Conservation (phyloP, 2,888 invertebrate genomes). For the Xanthia icteritia region DNA sequence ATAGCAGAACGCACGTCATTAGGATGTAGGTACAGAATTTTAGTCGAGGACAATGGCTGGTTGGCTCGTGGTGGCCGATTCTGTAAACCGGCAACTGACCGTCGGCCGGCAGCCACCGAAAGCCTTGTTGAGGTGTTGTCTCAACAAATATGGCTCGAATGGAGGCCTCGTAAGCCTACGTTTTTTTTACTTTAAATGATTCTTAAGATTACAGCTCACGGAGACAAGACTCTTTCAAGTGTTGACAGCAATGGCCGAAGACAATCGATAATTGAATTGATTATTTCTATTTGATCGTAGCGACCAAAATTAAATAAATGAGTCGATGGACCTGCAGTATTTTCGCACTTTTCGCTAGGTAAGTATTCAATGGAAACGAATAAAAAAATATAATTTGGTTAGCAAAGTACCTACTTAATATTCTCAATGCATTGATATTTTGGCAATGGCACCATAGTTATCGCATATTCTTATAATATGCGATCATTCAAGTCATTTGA, state of each 20-base stretch:
- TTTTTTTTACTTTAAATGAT: slow-evolving; percentile 17
- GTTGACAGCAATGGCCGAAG: slow-evolving; percentile 17
- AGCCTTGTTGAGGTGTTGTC: slow-evolving; percentile 24
- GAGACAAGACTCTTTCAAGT: slow-evolving; percentile 18
- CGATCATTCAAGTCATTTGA: not conserved
- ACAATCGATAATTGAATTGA: slow-evolving; percentile 44
- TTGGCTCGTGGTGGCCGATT: slow-evolving; percentile 54
- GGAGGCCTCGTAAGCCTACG: slow-evolving; percentile 16
- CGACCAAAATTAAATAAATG: not conserved
- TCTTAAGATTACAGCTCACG: slow-evolving; percentile 14
- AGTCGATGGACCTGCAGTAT: not conserved
- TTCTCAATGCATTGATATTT: not conserved
- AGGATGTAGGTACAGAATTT: slow-evolving; percentile 65
- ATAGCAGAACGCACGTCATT: slow-evolving; percentile 73
- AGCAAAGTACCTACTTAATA: not conserved
- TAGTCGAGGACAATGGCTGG: slow-evolving; percentile 70
- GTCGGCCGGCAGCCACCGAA: not conserved
- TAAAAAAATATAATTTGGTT: not conserved
- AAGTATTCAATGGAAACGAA: not conserved
- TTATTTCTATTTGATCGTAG: slow-evolving; percentile 22
- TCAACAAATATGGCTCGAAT: slow-evolving; percentile 27
- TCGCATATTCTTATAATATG: not conserved
- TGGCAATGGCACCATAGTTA: not conserved
- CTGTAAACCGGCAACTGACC: slow-evolving; percentile 39
- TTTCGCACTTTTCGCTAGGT: not conserved